phyloP scores from a whole-genome alignment of 1,140 invertebrate species.

The Melitaea cinxia region DNA sequence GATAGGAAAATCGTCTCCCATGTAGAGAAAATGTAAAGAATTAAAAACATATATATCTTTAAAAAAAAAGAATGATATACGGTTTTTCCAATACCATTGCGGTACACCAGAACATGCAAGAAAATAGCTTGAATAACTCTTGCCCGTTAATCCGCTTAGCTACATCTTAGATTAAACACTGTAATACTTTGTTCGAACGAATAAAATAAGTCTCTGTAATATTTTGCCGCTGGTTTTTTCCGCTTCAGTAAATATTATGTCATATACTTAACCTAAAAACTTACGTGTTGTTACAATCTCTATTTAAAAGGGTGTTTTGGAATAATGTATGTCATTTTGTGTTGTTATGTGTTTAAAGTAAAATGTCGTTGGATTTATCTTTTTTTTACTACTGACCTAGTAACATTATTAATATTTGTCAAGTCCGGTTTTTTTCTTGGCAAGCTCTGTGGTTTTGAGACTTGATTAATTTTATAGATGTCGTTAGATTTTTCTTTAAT shows the following conservation, averaged over 20 bases:
- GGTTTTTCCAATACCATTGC: background rate
- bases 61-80: background rate
- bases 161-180: constrained; percentile 30
- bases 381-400: no score
- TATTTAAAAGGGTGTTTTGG: background rate
- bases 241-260: background rate
- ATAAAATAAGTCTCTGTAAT: constrained; percentile 1
- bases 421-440: no score
- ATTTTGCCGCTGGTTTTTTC: background rate
- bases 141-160: constrained; percentile 19
- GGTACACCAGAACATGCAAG: constrained; percentile 19
- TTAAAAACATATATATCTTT: background rate
- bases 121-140: constrained; percentile 30
- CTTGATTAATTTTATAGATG: no score
- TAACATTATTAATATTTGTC: no score
- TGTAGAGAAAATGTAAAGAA: no score
- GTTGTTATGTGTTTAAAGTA: background rate
- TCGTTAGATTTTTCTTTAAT: no score
- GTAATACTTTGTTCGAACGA: constrained; percentile 26
- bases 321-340: background rate
- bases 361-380: background rate
- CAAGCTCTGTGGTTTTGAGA: no score
- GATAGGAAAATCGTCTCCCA: no score
- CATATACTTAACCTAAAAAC: constrained; percentile 4
- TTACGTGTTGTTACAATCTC: background rate